These are phyloP conservation scores for Tortrix viridana DNA, from an alignment of 2,888 invertebrate species.

Conservation along the genomic window DNA sequence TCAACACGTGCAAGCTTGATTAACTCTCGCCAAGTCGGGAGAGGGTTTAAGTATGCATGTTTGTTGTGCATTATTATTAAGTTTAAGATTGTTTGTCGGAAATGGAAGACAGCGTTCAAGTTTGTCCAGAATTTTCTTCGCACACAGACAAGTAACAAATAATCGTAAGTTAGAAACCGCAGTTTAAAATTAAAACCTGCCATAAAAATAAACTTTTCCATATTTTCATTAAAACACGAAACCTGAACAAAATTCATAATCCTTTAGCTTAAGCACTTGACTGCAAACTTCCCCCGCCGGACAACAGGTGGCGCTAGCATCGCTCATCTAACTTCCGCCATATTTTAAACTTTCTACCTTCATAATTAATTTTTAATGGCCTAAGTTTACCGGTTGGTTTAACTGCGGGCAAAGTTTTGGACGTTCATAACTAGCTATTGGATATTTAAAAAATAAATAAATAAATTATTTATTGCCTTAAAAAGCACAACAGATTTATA, in stretches of 20 bases:
- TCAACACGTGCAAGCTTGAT: conserved; percentile 51
- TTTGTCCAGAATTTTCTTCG: too few species aligned
- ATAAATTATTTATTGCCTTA: too few species aligned
- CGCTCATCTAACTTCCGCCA: conserved; percentile 23
- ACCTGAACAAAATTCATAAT: conserved; percentile 16
- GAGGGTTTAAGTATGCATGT: conserved; percentile 19
- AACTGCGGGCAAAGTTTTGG: conserved; percentile 22
- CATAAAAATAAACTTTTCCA: too few species aligned
- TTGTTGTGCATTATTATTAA: conserved; percentile 3
- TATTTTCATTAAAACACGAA: not conserved
- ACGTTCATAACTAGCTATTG: too few species aligned
- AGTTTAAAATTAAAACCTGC: too few species aligned
- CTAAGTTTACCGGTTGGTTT: conserved; percentile 25
- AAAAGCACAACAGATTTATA: too few species aligned
- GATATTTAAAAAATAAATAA: too few species aligned
- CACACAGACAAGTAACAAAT: too few species aligned
- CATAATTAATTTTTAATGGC: conserved; percentile 31
- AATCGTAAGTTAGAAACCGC: too few species aligned
- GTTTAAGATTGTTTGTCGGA: not conserved
- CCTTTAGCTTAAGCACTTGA: conserved; percentile 20
- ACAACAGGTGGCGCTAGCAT: conserved; percentile 33
- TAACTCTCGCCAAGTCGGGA: not conserved
- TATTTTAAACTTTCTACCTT: conserved; percentile 29
- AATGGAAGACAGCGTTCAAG: too few species aligned
- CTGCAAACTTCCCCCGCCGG: conserved; percentile 17